Evolutionary conservation across 2,797 vertebrate genomes (phyloP).

Genomic region (Falco cherrug): DNA sequence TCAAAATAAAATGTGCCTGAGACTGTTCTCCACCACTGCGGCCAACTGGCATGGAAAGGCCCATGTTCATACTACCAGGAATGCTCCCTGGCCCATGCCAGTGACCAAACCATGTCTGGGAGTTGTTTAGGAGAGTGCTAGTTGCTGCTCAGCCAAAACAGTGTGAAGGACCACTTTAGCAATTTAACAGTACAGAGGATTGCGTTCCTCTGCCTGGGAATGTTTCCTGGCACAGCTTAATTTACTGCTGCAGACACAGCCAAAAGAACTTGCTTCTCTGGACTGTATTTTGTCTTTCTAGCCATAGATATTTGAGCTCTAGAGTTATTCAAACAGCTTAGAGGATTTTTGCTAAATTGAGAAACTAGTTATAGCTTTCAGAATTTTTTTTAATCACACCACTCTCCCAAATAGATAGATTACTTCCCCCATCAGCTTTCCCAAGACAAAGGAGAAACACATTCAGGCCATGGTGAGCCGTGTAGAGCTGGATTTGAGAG

Average conservation of each 20-base stretch:
- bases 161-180: slow-evolving; percentile 30
- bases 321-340: not conserved
- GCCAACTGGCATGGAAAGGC: slow-evolving; percentile 14
- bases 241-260: not conserved
- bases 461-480: not conserved
- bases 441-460: not conserved
- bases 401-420: not conserved
- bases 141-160: slow-evolving; percentile 21
- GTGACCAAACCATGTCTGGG: not conserved
- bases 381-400: not conserved
- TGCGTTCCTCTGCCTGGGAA: slow-evolving; percentile 31
- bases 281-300: slow-evolving; percentile 29
- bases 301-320: not conserved
- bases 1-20: not conserved
- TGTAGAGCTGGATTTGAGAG: not conserved
- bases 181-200: slow-evolving; percentile 20
- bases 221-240: slow-evolving; percentile 27
- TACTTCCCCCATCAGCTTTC: not conserved
- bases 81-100: not conserved
- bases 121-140: not conserved
- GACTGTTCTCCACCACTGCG: not conserved
- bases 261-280: slow-evolving; percentile 17
- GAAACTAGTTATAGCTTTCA: not conserved
- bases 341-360: not conserved
- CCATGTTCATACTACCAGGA: slow-evolving; percentile 27